phyloP scores from a whole-genome alignment of 2,113 vertebrate species.

The Thomomys bottae region DNA sequence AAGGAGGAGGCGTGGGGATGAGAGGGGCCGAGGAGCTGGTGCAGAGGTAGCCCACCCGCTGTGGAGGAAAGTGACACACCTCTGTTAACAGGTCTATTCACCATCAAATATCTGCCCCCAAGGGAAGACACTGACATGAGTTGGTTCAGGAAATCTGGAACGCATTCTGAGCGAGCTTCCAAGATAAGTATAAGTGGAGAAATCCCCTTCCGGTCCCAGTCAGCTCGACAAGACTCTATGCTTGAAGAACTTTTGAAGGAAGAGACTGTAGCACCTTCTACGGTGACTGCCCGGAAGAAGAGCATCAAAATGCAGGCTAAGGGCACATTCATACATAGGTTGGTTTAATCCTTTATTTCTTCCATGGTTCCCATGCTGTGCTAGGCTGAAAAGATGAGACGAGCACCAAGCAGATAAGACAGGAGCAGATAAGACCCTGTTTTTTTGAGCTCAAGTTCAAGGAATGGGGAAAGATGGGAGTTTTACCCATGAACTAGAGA shows the following conservation, averaged over 20 bases:
- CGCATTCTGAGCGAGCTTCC: background rate
- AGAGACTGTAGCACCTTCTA: background rate
- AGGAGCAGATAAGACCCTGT: background rate
- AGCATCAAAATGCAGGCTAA: background rate
- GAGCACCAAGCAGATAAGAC: too few relatives aligned
- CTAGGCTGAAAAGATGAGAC: accelerated
- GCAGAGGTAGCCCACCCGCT: background rate
- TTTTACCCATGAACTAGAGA: background rate
- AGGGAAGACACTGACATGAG: background rate
- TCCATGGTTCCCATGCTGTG: too few relatives aligned
- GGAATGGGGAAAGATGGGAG: background rate
- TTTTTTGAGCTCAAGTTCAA: background rate
- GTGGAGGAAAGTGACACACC: background rate
- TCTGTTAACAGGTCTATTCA: constrained; percentile 72
- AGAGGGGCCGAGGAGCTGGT: background rate
- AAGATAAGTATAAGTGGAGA: constrained; percentile 30
- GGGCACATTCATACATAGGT: background rate
- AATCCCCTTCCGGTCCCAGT: accelerated
- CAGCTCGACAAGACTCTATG: background rate
- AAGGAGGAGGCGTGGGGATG: too few relatives aligned
- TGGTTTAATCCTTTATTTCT: background rate
- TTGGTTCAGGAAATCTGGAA: background rate
- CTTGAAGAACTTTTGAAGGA: background rate
- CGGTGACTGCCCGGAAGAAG: background rate
- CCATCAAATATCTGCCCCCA: constrained; percentile 47